Conservation (phyloP, 2,797 vertebrate genomes). For the Sarcoramphus papa region DNA sequence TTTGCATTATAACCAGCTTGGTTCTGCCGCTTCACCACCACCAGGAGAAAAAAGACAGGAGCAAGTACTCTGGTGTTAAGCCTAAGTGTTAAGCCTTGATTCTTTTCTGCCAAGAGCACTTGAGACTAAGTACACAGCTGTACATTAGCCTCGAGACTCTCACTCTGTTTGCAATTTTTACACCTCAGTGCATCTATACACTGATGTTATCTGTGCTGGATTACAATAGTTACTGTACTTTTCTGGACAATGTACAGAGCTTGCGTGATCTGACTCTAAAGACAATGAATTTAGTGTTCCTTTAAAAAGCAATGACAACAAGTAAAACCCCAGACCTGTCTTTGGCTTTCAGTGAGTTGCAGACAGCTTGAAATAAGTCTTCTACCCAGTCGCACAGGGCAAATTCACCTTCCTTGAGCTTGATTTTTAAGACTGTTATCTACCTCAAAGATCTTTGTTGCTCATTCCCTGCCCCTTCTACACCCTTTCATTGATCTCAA, state of each 20-base stretch:
- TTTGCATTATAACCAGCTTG: not conserved
- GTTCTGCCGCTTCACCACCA: not conserved
- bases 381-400: not conserved
- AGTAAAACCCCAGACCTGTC: not conserved
- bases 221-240: not conserved
- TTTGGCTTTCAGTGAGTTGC: not conserved
- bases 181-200: accelerated
- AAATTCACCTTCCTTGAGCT: not conserved
- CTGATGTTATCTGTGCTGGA: not conserved
- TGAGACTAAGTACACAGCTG: not conserved
- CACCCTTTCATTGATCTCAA: not conserved
- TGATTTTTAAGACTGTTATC: not conserved
- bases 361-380: not conserved
- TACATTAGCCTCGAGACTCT: not conserved
- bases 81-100: not conserved
- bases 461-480: not conserved
- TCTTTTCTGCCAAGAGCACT: not conserved
- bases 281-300: not conserved
- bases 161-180: not conserved
- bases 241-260: not conserved
- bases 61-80: not conserved
- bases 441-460: not conserved
- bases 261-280: not conserved
- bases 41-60: not conserved
- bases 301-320: not conserved